A percentile compares a stretch with the other conserved stretches of the same genome.
These are phyloP conservation scores for Xanthorhoe spadicearia DNA, from an alignment of 2,888 invertebrate genomes.

Conservation along the genomic window DNA sequence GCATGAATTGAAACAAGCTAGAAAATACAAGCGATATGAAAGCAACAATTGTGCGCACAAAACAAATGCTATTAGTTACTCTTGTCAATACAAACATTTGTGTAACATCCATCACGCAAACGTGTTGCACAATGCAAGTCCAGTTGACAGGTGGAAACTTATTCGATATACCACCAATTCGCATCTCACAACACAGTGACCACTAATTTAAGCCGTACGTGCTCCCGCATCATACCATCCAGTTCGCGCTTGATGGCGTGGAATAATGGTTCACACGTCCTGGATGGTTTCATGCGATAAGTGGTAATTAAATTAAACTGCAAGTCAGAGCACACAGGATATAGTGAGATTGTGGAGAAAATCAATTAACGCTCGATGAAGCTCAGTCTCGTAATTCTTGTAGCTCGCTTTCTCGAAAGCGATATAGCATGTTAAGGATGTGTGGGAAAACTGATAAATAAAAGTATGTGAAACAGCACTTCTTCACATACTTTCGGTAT, in stretches of 20 bases:
- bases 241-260: slow-evolving; percentile 9
- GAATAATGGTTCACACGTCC: slow-evolving; percentile 4
- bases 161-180: slow-evolving; percentile 7
- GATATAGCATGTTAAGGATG: too few relatives aligned
- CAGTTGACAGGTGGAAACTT: slow-evolving; percentile 2
- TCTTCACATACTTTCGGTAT: too few relatives aligned
- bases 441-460: too few relatives aligned
- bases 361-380: not conserved
- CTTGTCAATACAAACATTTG: not conserved
- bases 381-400: not conserved
- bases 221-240: slow-evolving; percentile 25
- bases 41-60: not conserved
- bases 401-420: not conserved
- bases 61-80: not conserved
- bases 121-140: slow-evolving; percentile 18
- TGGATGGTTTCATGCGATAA: slow-evolving; percentile 17
- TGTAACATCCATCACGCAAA: slow-evolving; percentile 15
- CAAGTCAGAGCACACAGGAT: slow-evolving; percentile 1
- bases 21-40: not conserved
- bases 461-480: too few relatives aligned
- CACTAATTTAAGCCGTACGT: slow-evolving; percentile 22
- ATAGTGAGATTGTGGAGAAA: slow-evolving; percentile 5
- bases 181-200: slow-evolving; percentile 17
- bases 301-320: slow-evolving; percentile 25
- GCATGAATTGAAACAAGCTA: not conserved